Percentiles rank a stretch among this genome's conserved stretches.
Conservation (phyloP, 2,113 vertebrate species). For the Pungitius pungitius region DNA sequence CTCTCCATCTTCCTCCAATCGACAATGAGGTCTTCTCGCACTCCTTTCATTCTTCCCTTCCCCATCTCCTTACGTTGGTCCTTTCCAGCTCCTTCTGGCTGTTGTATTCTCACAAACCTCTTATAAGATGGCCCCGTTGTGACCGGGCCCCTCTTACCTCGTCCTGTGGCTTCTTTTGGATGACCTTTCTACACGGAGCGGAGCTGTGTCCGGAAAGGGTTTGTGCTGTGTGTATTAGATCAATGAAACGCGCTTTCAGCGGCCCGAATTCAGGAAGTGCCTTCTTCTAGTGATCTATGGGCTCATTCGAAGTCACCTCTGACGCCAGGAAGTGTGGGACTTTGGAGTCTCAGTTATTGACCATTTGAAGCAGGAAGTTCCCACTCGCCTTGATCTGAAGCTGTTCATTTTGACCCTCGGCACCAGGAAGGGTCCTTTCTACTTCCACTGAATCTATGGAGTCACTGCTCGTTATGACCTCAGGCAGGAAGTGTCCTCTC, state of each 20-base stretch:
- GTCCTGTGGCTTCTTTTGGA: neutral
- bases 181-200: neutral
- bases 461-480: constrained; percentile 40
- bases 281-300: constrained; percentile 53
- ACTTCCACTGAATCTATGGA: constrained; percentile 44
- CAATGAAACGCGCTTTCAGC: constrained; percentile 33
- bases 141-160: neutral
- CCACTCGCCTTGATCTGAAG: constrained; percentile 52
- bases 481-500: constrained; percentile 64
- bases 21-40: neutral
- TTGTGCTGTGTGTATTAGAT: constrained; percentile 18
- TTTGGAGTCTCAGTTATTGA: constrained; percentile 36
- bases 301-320: constrained; percentile 58
- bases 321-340: constrained; percentile 69
- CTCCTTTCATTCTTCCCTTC: neutral
- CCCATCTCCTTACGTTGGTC: neutral
- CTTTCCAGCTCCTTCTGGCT: neutral
- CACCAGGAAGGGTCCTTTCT: constrained; percentile 65
- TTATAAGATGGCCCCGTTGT: neutral
- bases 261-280: constrained; percentile 41
- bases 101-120: neutral
- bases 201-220: constrained; percentile 14
- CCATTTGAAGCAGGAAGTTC: constrained; percentile 49
- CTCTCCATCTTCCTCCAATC: neutral
- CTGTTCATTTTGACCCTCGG: constrained; percentile 41